Evolutionary conservation across 2,113 vertebrate genomes (phyloP).

Genomic region (Isurus oxyrinchus): DNA sequence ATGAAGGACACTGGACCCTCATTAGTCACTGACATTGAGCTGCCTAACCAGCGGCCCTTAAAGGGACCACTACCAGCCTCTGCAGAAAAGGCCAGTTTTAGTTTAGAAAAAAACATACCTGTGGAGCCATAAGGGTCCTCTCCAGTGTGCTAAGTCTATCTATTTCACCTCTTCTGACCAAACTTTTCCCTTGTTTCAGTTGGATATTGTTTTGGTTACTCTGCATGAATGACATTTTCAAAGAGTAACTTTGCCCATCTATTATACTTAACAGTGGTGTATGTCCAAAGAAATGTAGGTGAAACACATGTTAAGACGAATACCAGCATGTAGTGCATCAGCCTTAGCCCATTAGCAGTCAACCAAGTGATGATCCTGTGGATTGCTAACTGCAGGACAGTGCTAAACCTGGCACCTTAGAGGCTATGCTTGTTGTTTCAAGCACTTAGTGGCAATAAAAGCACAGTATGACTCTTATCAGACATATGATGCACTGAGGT

Average conservation of each 20-base stretch:
- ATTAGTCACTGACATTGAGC: not conserved
- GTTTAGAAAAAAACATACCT: not conserved
- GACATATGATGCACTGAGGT: not conserved
- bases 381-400: not conserved
- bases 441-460: not conserved
- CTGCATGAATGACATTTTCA: not conserved
- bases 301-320: not conserved
- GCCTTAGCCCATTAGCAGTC: not conserved
- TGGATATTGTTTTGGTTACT: not conserved
- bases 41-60: not conserved
- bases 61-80: not conserved
- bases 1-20: not conserved
- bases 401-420: constrained; percentile 3
- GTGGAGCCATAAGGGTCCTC: not conserved
- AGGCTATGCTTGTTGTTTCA: not conserved
- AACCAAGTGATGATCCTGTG: not conserved
- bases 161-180: not conserved
- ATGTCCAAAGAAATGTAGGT: not conserved
- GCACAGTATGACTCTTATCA: not conserved
- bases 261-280: not conserved
- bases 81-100: not conserved
- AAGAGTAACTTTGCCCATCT: not conserved
- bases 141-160: not conserved
- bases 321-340: not conserved
- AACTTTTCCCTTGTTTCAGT: not conserved